These are phyloP conservation scores for Spinus olivaceus DNA, from an alignment of 2,797 vertebrate genomes.

Conservation along the genomic window DNA sequence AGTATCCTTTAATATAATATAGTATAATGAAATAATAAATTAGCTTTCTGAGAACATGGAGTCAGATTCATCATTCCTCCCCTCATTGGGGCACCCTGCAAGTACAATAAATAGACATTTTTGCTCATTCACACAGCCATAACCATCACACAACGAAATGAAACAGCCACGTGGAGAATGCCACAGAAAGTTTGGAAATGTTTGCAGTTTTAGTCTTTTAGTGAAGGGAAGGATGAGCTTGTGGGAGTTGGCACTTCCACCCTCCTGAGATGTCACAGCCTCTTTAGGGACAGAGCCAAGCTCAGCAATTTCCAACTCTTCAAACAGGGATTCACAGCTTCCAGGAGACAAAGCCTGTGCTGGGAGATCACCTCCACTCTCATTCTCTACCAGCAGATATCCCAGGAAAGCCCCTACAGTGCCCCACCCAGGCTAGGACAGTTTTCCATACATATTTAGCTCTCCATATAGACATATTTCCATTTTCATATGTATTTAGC, in stretches of 20 bases:
- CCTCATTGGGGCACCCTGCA: no score
- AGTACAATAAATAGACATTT: neutral
- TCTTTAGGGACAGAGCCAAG: neutral
- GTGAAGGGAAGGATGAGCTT: neutral
- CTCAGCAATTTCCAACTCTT: neutral
- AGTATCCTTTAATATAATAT: no score
- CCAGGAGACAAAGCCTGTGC: neutral
- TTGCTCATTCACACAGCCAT: neutral
- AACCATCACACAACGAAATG: neutral
- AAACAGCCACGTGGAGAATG: neutral
- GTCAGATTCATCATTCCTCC: no score
- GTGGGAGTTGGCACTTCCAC: neutral
- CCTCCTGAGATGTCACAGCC: neutral
- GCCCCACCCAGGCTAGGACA: neutral
- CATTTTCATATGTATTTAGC: accelerated
- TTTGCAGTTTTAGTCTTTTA: conserved; percentile 10
- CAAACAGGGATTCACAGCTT: accelerated
- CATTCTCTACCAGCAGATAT: neutral
- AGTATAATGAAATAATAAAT: no score
- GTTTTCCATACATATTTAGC: neutral
- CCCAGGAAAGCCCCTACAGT: neutral
- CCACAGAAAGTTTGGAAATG: neutral
- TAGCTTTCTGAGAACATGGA: no score
- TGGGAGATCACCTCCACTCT: neutral
- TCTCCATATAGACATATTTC: neutral